These are phyloP conservation scores for Anhinga anhinga DNA, from an alignment of 2,113 vertebrate species.

Conservation along the genomic window DNA sequence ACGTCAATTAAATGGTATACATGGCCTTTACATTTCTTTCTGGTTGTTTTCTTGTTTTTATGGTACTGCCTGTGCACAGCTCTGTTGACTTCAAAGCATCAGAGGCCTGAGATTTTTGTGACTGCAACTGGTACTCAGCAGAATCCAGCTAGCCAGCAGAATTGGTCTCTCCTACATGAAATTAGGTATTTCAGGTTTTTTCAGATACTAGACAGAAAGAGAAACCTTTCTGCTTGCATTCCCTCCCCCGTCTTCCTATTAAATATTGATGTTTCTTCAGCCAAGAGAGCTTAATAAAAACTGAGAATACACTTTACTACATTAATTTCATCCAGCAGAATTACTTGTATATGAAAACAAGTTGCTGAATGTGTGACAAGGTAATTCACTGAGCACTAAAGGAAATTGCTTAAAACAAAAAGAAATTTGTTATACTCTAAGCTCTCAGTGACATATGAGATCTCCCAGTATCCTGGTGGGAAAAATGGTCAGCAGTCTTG, in stretches of 20 bases:
- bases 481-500: not conserved
- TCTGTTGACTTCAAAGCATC: not conserved
- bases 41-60: not conserved
- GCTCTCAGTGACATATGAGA: not conserved
- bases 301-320: not conserved
- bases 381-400: constrained; percentile 16
- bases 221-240: not conserved
- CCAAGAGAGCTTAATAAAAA: constrained; percentile 8
- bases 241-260: not conserved
- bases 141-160: not conserved
- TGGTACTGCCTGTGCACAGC: not conserved
- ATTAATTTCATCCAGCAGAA: not conserved
- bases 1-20: not conserved
- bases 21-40: not conserved
- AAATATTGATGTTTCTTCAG: not conserved
- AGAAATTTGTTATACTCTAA: constrained; percentile 21
- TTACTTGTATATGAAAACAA: constrained; percentile 20
- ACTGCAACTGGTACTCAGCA: not conserved
- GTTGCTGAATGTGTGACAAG: constrained; percentile 6
- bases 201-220: not conserved
- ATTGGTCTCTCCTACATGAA: not conserved
- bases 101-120: not conserved
- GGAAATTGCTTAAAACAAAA: constrained; percentile 38
- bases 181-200: not conserved
- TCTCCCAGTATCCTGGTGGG: not conserved